Percentiles rank a stretch among this genome's conserved stretches.
These are phyloP conservation scores for Drosophila prostipennis DNA, from an alignment of 2,888 invertebrate genomes.

Conservation along the genomic window DNA sequence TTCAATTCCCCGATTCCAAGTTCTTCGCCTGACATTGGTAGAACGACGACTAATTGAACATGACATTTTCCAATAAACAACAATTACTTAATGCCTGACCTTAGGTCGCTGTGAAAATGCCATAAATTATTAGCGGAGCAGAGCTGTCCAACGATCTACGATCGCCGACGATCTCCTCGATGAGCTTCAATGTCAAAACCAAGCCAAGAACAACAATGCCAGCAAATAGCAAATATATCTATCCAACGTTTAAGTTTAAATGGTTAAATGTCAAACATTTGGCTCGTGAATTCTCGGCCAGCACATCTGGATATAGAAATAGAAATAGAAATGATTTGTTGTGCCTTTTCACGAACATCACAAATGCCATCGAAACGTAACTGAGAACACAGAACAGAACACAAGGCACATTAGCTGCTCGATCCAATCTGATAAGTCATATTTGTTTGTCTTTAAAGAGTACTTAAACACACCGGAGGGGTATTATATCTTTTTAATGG, in stretches of 20 bases:
- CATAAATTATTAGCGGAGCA: slow-evolving; percentile 44
- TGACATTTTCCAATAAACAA: slow-evolving; percentile 76
- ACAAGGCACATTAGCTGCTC: slow-evolving; percentile 21
- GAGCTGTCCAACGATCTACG: slow-evolving; percentile 32
- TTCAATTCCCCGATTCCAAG: not conserved
- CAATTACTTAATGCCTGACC: slow-evolving; percentile 74
- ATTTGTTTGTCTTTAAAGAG: slow-evolving; percentile 5
- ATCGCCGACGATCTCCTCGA: slow-evolving; percentile 19
- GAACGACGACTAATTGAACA: slow-evolving; percentile 73
- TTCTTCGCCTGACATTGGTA: slow-evolving; percentile 53
- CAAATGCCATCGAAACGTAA: slow-evolving; percentile 25
- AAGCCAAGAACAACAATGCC: slow-evolving; percentile 42
- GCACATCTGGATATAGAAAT: slow-evolving; percentile 11
- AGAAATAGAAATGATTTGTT: slow-evolving; percentile 38
- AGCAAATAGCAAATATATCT: not conserved
- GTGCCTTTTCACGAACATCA: slow-evolving; percentile 41
- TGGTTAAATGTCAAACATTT: slow-evolving; percentile 52
- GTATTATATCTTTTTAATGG: not conserved
- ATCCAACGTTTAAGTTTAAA: slow-evolving; percentile 1
- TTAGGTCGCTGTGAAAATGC: slow-evolving; percentile 45
- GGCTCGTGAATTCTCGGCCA: slow-evolving; percentile 26
- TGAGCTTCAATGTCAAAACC: slow-evolving; percentile 64
- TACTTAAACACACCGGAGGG: not conserved
- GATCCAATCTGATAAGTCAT: slow-evolving; percentile 8
- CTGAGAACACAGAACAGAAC: slow-evolving; percentile 5